These are phyloP conservation scores for Diglossa cyanea DNA, from an alignment of 2,797 vertebrate species.

Conservation along the genomic window DNA sequence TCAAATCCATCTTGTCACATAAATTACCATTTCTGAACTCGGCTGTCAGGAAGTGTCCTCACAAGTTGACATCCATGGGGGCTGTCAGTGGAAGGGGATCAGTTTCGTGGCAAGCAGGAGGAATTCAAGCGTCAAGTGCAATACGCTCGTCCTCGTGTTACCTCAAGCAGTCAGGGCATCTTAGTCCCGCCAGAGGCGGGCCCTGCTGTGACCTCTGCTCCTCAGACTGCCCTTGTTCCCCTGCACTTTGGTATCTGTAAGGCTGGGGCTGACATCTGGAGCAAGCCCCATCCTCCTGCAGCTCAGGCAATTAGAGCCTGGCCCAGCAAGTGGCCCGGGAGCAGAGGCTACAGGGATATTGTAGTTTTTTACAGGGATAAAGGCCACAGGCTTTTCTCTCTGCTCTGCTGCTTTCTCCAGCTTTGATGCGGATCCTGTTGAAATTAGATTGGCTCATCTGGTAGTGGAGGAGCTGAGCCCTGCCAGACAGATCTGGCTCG, in stretches of 20 bases:
- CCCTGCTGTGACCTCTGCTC: not conserved
- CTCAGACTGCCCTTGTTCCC: not conserved
- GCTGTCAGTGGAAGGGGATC: conserved; percentile 11
- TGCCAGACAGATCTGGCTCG: not conserved
- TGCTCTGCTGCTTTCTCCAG: not conserved
- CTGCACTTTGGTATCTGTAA: not conserved
- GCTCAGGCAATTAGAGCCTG: not conserved
- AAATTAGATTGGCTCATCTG: not conserved
- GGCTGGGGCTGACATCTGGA: not conserved
- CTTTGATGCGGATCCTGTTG: not conserved
- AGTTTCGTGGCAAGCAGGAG: not conserved
- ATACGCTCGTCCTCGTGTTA: not conserved
- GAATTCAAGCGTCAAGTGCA: not conserved
- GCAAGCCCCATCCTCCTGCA: not conserved
- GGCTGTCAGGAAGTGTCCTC: conserved; percentile 6
- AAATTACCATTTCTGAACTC: conserved; percentile 1
- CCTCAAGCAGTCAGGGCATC: not conserved
- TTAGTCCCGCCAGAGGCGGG: not conserved
- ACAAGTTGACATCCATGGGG: not conserved
- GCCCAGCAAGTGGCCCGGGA: not conserved
- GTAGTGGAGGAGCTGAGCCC: not conserved
- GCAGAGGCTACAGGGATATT: not conserved
- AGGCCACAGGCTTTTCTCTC: not conserved
- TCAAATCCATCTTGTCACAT: conserved; percentile 15
- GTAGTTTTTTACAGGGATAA: not conserved